Evolutionary conservation across 2,113 vertebrate genomes (phyloP).

Genomic region (Archilochus colubris): DNA sequence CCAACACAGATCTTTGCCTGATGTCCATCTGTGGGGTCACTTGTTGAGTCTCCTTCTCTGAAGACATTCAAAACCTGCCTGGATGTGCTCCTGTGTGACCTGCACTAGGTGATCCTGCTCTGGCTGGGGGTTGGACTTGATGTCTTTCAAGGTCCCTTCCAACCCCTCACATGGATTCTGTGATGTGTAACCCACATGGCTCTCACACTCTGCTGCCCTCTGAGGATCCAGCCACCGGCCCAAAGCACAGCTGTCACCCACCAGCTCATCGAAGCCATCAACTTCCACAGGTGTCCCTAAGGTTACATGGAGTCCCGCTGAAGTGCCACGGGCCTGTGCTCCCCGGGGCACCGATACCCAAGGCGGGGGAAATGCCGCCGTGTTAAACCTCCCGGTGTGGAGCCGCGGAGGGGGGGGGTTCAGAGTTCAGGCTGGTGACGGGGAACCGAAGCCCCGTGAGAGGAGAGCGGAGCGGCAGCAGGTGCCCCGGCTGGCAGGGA

Average conservation of each 20-base stretch:
- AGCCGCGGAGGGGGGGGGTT: background rate
- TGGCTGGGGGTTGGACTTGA: too few relatives aligned
- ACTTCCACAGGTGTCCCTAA: accelerated
- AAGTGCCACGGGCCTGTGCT: accelerated
- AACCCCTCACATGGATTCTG: background rate
- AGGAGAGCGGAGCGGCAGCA: background rate
- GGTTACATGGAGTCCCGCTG: accelerated
- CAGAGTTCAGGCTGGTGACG: accelerated
- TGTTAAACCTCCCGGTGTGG: too few relatives aligned
- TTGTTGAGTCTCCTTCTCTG: too few relatives aligned
- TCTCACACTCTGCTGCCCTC: background rate
- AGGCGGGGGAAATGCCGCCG: accelerated
- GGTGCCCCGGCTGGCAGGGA: background rate
- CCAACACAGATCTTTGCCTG: too few relatives aligned
- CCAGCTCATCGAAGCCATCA: accelerated
- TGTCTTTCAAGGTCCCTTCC: too few relatives aligned
- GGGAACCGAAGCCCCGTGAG: too few relatives aligned
- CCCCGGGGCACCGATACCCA: background rate
- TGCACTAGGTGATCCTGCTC: too few relatives aligned
- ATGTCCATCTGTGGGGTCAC: accelerated
- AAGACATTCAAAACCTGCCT: too few relatives aligned
- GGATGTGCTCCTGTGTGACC: too few relatives aligned
- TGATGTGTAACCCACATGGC: accelerated
- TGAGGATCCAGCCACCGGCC: accelerated
- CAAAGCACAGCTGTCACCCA: too few relatives aligned